Percentiles rank a stretch among this genome's conserved stretches.
These are phyloP conservation scores for Blennius ocellaris DNA, from an alignment of 2,113 vertebrate species.

Conservation along the genomic window DNA sequence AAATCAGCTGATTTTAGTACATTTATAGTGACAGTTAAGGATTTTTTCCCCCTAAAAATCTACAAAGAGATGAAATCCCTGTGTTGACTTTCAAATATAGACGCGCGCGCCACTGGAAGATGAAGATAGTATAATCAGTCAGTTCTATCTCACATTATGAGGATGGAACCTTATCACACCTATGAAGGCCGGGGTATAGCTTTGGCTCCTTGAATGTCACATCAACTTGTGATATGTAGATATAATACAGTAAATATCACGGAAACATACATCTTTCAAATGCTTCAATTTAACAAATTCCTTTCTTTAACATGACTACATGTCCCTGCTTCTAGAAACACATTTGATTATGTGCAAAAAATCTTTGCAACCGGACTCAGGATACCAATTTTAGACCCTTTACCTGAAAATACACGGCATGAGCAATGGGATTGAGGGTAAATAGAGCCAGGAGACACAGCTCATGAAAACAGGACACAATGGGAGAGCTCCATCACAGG, in stretches of 20 bases:
- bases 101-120: background rate
- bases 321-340: background rate
- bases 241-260: no score
- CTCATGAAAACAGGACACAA: constrained; percentile 44
- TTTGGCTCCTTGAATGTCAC: background rate
- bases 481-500: constrained; percentile 23
- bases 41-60: background rate
- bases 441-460: constrained; percentile 17
- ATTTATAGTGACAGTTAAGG: background rate
- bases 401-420: background rate
- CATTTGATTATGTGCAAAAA: background rate
- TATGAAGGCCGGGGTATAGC: background rate
- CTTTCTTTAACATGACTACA: background rate
- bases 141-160: background rate
- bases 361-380: background rate
- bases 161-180: background rate
- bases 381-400: background rate
- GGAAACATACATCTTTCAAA: no score
- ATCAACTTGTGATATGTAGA: no score
- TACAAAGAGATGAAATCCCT: background rate
- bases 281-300: background rate
- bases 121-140: background rate
- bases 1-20: background rate
- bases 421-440: background rate
- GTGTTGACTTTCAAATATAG: background rate